These are phyloP conservation scores for Megalops cyprinoides DNA, from an alignment of 2,797 vertebrate genomes.

Conservation along the genomic window DNA sequence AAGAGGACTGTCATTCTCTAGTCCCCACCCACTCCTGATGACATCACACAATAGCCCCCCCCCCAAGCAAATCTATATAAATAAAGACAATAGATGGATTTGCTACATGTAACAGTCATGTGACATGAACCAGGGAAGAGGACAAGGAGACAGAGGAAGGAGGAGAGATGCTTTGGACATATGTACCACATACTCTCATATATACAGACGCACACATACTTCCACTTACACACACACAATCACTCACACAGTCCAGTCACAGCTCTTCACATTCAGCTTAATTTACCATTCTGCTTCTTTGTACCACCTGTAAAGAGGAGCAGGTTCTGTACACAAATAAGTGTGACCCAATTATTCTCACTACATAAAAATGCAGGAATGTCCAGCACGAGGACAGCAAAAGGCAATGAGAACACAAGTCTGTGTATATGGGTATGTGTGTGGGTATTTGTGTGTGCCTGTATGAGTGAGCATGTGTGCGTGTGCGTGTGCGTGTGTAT, in stretches of 20 bases:
- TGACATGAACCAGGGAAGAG: neutral
- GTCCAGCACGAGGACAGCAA: conserved; percentile 32
- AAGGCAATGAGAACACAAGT: conserved; percentile 26
- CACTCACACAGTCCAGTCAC: no score
- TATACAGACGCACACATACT: no score
- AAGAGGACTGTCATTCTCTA: no score
- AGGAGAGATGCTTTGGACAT: no score
- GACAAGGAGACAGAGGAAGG: no score
- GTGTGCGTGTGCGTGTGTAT: neutral
- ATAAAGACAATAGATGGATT: no score
- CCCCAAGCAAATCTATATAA: no score
- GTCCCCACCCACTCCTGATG: no score
- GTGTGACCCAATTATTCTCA: conserved; percentile 48
- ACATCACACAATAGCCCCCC: no score
- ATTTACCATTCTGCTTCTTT: conserved; percentile 1
- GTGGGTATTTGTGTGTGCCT: conserved; percentile 14
- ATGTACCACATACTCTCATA: no score
- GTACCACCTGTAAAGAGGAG: conserved; percentile 33
- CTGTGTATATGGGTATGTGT: neutral
- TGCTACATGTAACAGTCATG: no score
- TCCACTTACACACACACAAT: no score
- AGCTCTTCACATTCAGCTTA: neutral
- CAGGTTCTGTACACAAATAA: conserved; percentile 32
- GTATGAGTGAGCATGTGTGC: neutral
- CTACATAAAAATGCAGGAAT: conserved; percentile 50